A percentile compares a stretch with the other conserved stretches of the same genome.
These are phyloP conservation scores for Bombylius major DNA, from an alignment of 2,888 invertebrate genomes.

Conservation along the genomic window DNA sequence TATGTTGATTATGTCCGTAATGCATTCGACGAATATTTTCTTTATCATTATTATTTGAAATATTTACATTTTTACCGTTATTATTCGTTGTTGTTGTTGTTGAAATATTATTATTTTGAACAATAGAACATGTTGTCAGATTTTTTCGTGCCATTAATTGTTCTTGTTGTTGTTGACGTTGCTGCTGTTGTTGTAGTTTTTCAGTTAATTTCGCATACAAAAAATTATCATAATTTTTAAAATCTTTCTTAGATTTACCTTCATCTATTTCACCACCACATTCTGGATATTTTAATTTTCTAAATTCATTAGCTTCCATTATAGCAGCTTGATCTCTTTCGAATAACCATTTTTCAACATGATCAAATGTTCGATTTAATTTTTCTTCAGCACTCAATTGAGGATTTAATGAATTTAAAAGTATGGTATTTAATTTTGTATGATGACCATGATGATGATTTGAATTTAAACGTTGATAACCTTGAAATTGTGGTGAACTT, in stretches of 20 bases:
- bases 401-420: conserved; percentile 23
- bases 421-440: conserved; percentile 19
- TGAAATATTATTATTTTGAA: background rate
- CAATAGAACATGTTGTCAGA: background rate
- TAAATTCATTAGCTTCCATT: conserved; percentile 12
- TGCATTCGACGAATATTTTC: conserved; percentile 19
- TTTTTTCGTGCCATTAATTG: conserved; percentile 10
- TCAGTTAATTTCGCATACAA: conserved; percentile 33
- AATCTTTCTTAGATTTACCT: conserved; percentile 25
- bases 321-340: conserved; percentile 18
- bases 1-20: conserved; percentile 19
- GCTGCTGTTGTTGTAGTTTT: conserved; percentile 26
- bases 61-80: background rate
- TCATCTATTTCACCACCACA: conserved; percentile 3
- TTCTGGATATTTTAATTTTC: conserved; percentile 8
- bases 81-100: background rate
- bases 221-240: conserved; percentile 33
- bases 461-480: conserved; percentile 22
- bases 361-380: conserved; percentile 27
- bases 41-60: conserved; percentile 7
- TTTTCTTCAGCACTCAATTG: conserved; percentile 22
- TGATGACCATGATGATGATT: conserved; percentile 7
- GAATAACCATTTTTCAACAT: conserved; percentile 42
- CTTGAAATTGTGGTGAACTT: conserved; percentile 26
- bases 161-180: conserved; percentile 8